Evolutionary conservation across 2,888 invertebrate genomes (phyloP).

Genomic region (Dicroscelio sp.): DNA sequence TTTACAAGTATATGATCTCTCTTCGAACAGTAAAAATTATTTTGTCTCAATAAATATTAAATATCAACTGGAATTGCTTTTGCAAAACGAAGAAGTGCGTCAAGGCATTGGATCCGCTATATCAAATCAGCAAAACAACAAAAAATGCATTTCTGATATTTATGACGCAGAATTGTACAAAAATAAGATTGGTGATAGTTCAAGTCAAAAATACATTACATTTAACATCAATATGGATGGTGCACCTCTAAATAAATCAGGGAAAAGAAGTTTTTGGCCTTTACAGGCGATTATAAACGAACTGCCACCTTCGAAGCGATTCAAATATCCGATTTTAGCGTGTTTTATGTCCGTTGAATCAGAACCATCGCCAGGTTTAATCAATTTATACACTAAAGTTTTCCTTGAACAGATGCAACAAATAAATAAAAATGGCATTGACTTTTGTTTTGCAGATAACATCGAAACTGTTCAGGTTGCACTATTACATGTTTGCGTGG

Average conservation of each 20-base stretch:
- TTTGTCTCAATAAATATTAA: not conserved
- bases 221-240: constrained; percentile 46
- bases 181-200: constrained; percentile 13
- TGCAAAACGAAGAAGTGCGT: not conserved
- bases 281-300: not conserved
- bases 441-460: not conserved
- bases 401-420: constrained; percentile 22
- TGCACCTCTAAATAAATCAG: constrained; percentile 38
- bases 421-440: constrained; percentile 27
- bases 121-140: constrained; percentile 20
- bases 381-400: constrained; percentile 35
- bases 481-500: constrained; percentile 6
- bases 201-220: constrained; percentile 37
- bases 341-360: constrained; percentile 15
- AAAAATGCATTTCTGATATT: constrained; percentile 24
- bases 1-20: not conserved
- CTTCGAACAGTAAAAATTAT: not conserved
- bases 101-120: not conserved
- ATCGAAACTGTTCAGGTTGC: constrained; percentile 2
- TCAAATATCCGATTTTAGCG: constrained; percentile 26
- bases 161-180: constrained; percentile 36
- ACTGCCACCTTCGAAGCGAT: constrained; percentile 11
- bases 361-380: constrained; percentile 38
- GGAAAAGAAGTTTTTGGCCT: constrained; percentile 48
- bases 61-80: not conserved